These are phyloP conservation scores for Dolomedes plantarius DNA, from an alignment of 2,888 invertebrate species.

Conservation along the genomic window DNA sequence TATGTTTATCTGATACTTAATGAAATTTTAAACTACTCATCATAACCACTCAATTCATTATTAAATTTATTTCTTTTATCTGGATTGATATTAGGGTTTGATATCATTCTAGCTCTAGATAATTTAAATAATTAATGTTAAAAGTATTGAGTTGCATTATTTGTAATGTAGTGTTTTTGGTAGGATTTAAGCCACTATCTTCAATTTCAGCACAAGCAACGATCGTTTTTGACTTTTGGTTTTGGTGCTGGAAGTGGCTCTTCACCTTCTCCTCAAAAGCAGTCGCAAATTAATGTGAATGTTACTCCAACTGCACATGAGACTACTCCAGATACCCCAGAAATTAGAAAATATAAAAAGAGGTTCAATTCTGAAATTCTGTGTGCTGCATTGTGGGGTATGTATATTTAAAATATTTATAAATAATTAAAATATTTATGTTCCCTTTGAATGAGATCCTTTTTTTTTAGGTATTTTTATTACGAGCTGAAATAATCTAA, in stretches of 20 bases:
- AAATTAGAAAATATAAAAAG: slow-evolving; percentile 99
- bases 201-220: slow-evolving; percentile 94
- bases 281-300: slow-evolving; percentile 97
- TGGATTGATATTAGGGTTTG: no score
- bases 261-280: slow-evolving; percentile 76
- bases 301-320: slow-evolving; percentile 92
- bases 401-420: background rate
- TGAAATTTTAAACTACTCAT: no score
- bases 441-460: background rate
- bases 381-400: slow-evolving; percentile 97
- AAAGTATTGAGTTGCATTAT: no score
- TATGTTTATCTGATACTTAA: no score
- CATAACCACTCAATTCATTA: no score
- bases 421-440: background rate
- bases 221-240: slow-evolving; percentile 98
- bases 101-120: no score
- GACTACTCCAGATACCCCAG: slow-evolving; percentile 87
- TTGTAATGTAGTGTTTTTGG: no score
- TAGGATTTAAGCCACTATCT: no score
- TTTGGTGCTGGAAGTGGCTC: slow-evolving; percentile 83
- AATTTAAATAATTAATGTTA: no score
- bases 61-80: no score
- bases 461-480: background rate
- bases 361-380: slow-evolving; percentile 99
- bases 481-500: no score